Conservation (phyloP, 53 echinoderm and acorn worm species). For the Henricia sp. region DNA sequence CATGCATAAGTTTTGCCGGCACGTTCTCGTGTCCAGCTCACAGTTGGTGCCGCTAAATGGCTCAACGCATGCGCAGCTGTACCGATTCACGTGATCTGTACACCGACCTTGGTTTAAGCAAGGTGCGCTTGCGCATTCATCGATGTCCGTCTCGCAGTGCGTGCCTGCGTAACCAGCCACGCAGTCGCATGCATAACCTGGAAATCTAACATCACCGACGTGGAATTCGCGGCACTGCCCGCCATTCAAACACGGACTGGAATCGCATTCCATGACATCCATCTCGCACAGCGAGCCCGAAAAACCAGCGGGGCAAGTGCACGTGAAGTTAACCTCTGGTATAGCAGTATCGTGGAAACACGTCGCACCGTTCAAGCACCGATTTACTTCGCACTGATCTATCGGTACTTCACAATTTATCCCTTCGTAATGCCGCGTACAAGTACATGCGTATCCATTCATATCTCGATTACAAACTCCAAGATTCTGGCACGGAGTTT, state of each 20-base stretch:
- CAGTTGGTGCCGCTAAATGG: slow-evolving; percentile 78
- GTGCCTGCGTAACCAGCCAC: slow-evolving; percentile 76
- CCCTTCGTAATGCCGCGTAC: slow-evolving; percentile 81
- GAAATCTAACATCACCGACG: slow-evolving; percentile 69
- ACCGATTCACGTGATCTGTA: slow-evolving; percentile 68
- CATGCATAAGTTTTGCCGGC: slow-evolving; percentile 71
- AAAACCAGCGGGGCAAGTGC: slow-evolving; percentile 77
- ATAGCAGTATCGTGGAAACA: slow-evolving; percentile 78
- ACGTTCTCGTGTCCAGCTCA: slow-evolving; percentile 85
- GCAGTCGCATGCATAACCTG: slow-evolving; percentile 86
- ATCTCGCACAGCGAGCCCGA: slow-evolving; percentile 74
- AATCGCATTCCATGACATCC: slow-evolving; percentile 83
- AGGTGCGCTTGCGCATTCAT: slow-evolving; percentile 82
- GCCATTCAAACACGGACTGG: slow-evolving; percentile 82
- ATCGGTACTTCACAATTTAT: slow-evolving; percentile 80
- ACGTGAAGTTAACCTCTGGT: slow-evolving; percentile 83
- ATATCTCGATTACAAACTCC: slow-evolving; percentile 62
- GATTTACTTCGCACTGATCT: slow-evolving; percentile 83
- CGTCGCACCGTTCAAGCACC: slow-evolving; percentile 80
- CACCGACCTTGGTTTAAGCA: slow-evolving; percentile 80
- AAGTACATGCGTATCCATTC: slow-evolving; percentile 66
- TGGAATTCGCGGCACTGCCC: slow-evolving; percentile 72
- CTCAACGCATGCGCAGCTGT: slow-evolving; percentile 69
- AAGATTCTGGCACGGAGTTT: slow-evolving; percentile 74
- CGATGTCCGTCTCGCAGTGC: slow-evolving; percentile 76